phyloP scores from a whole-genome alignment of 1,140 invertebrate species.

The Ladona fulva region DNA sequence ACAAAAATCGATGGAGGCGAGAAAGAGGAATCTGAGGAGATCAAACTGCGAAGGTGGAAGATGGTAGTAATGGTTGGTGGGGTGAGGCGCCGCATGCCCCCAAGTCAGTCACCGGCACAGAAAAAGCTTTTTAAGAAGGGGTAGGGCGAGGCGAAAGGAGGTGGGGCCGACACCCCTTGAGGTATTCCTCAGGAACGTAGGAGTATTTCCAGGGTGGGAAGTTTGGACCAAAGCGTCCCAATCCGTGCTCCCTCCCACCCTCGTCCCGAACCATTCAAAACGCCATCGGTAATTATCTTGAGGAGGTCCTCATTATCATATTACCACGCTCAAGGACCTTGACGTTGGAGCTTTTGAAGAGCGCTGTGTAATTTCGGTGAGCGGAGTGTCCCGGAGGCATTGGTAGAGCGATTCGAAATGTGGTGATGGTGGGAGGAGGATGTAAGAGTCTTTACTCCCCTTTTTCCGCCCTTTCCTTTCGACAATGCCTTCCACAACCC shows the following conservation, averaged over 20 bases:
- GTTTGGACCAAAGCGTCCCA: neutral
- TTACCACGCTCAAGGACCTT: neutral
- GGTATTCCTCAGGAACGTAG: no score
- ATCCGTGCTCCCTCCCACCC: neutral
- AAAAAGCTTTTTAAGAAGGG: neutral
- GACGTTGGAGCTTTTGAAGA: neutral
- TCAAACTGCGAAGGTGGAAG: neutral
- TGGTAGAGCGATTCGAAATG: slow-evolving; percentile 4
- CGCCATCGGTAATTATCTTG: neutral
- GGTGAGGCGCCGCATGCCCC: neutral
- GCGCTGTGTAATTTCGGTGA: slow-evolving; percentile 7
- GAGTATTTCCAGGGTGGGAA: no score
- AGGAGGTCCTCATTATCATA: slow-evolving; percentile 9
- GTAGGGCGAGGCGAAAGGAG: neutral
- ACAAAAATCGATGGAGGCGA: neutral
- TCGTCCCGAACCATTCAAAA: neutral
- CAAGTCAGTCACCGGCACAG: neutral
- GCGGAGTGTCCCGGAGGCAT: neutral
- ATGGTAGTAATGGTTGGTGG: neutral
- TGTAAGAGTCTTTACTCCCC: neutral
- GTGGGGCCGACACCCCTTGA: neutral
- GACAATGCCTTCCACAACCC: neutral
- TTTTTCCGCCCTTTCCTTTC: neutral
- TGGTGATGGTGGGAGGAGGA: neutral
- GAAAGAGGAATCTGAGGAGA: neutral